Evolutionary conservation across 2,113 vertebrate genomes (phyloP), one percentile per base, ranked within the genome.

Genomic region (Atractosteus spatula): DNA sequence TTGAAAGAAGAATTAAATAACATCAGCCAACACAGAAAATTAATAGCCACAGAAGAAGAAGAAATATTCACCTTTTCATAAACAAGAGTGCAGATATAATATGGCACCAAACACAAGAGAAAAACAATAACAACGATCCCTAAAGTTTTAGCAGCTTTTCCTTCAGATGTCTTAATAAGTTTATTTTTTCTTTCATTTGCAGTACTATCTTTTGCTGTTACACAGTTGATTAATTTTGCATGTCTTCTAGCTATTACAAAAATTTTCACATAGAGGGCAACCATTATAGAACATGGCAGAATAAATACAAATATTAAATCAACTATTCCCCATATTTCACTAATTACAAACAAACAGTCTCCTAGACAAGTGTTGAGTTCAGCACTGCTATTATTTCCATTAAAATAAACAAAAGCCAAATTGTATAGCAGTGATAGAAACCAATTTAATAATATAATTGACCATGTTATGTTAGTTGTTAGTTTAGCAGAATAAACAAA

Each of bases 361-460:
- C n/a, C 73, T 12, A 57, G 41, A 69, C 71, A 75, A 11, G 29
- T 41, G 87, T 42, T 76, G 85, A 13, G 72, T 86, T 0, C 1
- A 88, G 10, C 83, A 75, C 68, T 83, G 89, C n/a, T 81, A 63
- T 45, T 13, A 12, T 62, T 41, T 62, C 57, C 68, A 68, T 70
- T 73, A 41, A 70, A 11, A 14, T 55, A 76, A 2, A 51, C 5
- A 7, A 77, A 69, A 73, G 16, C 45, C 13, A 76, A 70, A 64
- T 75, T 13, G 41, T 85, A 83, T 8, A 86, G 13, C 0, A 84
- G 1, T 0, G 80, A 79, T 56, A 79, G 80, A 47, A 64, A 47
- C 86, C 86, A 88, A 73, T 80, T 84, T 42, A 83, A 5, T 29
- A 76, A 72, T 62, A 85, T 83, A 8, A 68, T 74, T 59, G 76